Evolutionary conservation across 2,888 invertebrate species (phyloP).

Genomic region (Prosopocoilus inquinatus): DNA sequence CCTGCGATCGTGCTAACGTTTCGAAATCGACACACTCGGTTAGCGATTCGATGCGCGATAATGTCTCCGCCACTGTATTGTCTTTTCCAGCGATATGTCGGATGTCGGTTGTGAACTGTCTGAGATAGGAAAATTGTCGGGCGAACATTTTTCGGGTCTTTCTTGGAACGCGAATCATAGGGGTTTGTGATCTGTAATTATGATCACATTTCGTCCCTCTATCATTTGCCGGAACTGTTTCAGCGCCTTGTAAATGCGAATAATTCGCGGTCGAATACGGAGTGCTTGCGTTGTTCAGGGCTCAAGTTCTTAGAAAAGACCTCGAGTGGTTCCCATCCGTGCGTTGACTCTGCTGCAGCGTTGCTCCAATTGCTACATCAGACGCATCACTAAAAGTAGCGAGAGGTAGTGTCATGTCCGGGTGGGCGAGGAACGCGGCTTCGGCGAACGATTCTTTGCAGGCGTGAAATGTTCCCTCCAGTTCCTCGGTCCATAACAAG

Average conservation of each 20-base stretch:
- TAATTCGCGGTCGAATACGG: conserved; percentile 17
- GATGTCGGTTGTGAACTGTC: conserved; percentile 20
- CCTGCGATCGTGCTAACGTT: background rate
- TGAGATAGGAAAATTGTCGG: conserved; percentile 18
- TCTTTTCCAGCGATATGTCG: conserved; percentile 15
- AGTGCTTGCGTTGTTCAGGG: conserved; percentile 35
- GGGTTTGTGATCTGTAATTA: conserved; percentile 22
- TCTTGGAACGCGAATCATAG: conserved; percentile 14
- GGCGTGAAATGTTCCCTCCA: no score
- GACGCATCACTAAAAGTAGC: background rate
- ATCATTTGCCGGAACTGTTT: conserved; percentile 18
- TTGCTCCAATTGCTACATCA: background rate
- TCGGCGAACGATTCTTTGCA: no score
- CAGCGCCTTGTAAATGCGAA: conserved; percentile 19
- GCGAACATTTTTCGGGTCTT: conserved; percentile 11
- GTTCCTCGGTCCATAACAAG: no score
- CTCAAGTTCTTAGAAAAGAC: no score
- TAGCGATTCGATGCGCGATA: conserved; percentile 6
- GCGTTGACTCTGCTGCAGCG: background rate
- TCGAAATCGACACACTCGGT: no score
- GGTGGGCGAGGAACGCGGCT: no score
- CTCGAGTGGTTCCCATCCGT: background rate
- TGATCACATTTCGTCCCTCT: conserved; percentile 16
- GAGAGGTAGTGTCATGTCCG: no score
- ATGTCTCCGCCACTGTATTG: conserved; percentile 19